Evolutionary conservation across 1,140 invertebrate species (phyloP), one percentile per base, ranked within the genome.

Genomic region (Macrotrachela quadricornifera): DNA sequence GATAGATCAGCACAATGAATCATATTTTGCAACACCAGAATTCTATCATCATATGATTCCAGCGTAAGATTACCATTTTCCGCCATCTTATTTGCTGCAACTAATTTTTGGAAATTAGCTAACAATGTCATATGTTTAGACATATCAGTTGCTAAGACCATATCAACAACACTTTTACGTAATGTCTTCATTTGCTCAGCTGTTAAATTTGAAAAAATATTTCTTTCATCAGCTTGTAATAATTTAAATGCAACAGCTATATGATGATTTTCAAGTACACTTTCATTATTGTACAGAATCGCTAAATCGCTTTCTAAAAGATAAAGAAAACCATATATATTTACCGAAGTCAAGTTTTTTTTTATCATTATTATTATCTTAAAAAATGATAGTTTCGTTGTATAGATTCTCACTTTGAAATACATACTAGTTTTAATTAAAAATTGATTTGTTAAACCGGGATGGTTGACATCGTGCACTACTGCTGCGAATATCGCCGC

Each of bases 201-300:
- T 67, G 50, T 69, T 67, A 94, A 78, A 69, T 87, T 90, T 46
- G 77, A 76, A 69, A 95, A 86, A 67, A 95, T 92, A 73, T 95
- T 85, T 74, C 86, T 92, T 62, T 86, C 85, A 62, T 86, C 82
- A 69, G 90, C 90, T 69, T 91, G 86, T 57, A 96, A 75, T 42
- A 96, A 72, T 72, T 95, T 95, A 72, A 95, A 96, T 41, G 88
- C 88, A 56, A 95, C 87, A 45, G 90, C 88, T 64, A 95, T 75
- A 71, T 96, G 91, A 72, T 96, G 90, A 70, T 96, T 95, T 73
- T 97, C 91, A 55, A 96, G 74, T 17, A 97, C 91, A 59, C 87
- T 92, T 70, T 94, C 88, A 71, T 96, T 90, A 71, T 96, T 96
- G 75, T 96, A 96, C 87, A 95, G 91, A 62, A 95, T 76, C 47